These are phyloP conservation scores for Caenorhabditis drosophilae DNA, from an alignment of 2,888 invertebrate genomes.

Conservation along the genomic window DNA sequence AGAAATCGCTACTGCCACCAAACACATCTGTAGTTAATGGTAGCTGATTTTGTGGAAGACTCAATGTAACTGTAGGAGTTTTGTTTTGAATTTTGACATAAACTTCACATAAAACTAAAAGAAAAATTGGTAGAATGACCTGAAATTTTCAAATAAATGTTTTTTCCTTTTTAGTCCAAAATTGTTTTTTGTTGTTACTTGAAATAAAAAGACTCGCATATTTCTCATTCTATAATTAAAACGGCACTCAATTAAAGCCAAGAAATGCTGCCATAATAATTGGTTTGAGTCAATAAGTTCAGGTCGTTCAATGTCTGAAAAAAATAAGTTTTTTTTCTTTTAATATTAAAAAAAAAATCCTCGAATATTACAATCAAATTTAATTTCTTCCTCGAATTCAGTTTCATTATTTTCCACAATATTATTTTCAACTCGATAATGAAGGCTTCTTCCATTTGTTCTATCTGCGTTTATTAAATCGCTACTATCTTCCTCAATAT, in stretches of 20 bases:
- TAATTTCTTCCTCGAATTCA: conserved; percentile 17
- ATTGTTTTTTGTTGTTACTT: conserved; percentile 11
- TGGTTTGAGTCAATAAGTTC: conserved; percentile 23
- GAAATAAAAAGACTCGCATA: conserved; percentile 45
- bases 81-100: conserved; percentile 43
- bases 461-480: conserved; percentile 3
- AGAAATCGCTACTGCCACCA: conserved; percentile 54
- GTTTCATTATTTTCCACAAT: conserved; percentile 16
- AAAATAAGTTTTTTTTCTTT: conserved; percentile 4
- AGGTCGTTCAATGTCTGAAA: conserved; percentile 46
- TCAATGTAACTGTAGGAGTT: conserved; percentile 22
- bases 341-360: not conserved
- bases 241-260: conserved; percentile 56
- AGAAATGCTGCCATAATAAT: conserved; percentile 44
- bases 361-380: conserved; percentile 31
- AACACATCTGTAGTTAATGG: conserved; percentile 47
- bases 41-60: conserved; percentile 46
- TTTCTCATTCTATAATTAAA: conserved; percentile 51
- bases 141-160: not conserved
- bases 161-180: conserved; percentile 3
- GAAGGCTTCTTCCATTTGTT: conserved; percentile 10
- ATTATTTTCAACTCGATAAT: conserved; percentile 18
- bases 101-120: conserved; percentile 54
- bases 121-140: not conserved
- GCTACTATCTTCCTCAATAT: not conserved